Percentiles rank a stretch among this genome's conserved stretches.
phyloP scores from a whole-genome alignment of 2,888 invertebrate genomes.

The Acheta domesticus region DNA sequence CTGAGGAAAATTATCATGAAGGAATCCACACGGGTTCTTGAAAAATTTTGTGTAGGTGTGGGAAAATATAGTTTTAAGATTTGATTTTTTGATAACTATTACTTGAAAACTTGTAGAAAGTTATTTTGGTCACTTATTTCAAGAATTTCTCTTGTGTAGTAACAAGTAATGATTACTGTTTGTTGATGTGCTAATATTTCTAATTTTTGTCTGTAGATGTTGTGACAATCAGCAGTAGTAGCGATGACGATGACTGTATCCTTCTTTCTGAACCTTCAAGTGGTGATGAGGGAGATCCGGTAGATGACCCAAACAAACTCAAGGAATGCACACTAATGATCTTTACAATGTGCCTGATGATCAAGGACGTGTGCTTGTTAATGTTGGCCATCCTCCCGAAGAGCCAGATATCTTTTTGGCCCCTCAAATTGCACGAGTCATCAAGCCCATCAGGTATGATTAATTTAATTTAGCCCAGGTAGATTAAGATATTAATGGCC shows the following conservation, averaged over 20 bases:
- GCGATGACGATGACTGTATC: slow-evolving; percentile 82
- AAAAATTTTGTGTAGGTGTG: too few relatives aligned
- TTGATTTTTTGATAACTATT: too few relatives aligned
- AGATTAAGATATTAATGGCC: too few relatives aligned
- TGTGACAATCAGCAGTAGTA: slow-evolving; percentile 70
- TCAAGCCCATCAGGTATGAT: slow-evolving; percentile 86
- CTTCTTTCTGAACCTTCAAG: slow-evolving; percentile 80
- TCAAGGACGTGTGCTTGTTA: slow-evolving; percentile 86
- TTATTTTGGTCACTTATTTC: too few relatives aligned
- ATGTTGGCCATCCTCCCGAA: slow-evolving; percentile 86
- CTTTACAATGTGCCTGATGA: slow-evolving; percentile 86
- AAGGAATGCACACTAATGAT: slow-evolving; percentile 91
- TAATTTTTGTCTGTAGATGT: slow-evolving; percentile 49
- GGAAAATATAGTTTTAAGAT: too few relatives aligned
- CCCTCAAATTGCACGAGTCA: slow-evolving; percentile 82
- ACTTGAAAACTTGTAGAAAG: too few relatives aligned
- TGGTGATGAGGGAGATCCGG: slow-evolving; percentile 69
- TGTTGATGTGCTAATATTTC: too few relatives aligned
- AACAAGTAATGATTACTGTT: too few relatives aligned
- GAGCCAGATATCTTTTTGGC: slow-evolving; percentile 91
- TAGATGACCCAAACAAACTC: slow-evolving; percentile 88
- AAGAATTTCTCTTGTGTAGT: too few relatives aligned
- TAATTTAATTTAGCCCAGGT: background rate
- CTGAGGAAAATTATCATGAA: too few relatives aligned
- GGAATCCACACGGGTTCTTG: too few relatives aligned